phyloP scores from a whole-genome alignment of 2,888 invertebrate genomes.

The Coenonympha glycerion region DNA sequence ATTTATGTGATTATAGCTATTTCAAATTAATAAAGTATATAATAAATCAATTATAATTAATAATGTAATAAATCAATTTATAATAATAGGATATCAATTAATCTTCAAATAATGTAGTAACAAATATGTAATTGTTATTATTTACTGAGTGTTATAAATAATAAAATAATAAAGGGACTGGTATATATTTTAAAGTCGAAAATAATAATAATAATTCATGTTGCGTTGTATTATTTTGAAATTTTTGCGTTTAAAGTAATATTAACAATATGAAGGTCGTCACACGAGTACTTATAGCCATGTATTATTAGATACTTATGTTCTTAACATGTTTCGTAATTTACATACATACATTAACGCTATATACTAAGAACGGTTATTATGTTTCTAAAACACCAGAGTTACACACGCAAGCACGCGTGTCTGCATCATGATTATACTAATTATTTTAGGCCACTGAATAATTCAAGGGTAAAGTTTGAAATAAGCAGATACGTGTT shows the following conservation, averaged over 20 bases:
- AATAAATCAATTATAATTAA: too few species aligned
- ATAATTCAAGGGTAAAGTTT: constrained; percentile 53
- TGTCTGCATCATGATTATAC: constrained; percentile 46
- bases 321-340: constrained; percentile 45
- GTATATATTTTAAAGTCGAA: too few species aligned
- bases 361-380: constrained; percentile 46
- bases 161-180: too few species aligned
- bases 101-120: too few species aligned
- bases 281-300: too few species aligned
- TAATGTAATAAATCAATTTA: too few species aligned
- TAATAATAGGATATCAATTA: too few species aligned
- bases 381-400: constrained; percentile 49
- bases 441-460: constrained; percentile 53
- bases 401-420: constrained; percentile 47
- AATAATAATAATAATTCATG: too few species aligned
- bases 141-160: too few species aligned
- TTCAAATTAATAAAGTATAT: too few species aligned
- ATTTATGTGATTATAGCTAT: too few species aligned
- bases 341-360: constrained; percentile 30
- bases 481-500: constrained; percentile 30
- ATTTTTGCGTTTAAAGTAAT: background rate
- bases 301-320: constrained; percentile 24
- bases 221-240: background rate
- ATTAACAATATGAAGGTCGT: constrained; percentile 46
- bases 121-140: too few species aligned